Percentiles rank a stretch among this genome's conserved stretches.
Conservation (phyloP, 1,140 invertebrate genomes). For the Sipha flava region DNA sequence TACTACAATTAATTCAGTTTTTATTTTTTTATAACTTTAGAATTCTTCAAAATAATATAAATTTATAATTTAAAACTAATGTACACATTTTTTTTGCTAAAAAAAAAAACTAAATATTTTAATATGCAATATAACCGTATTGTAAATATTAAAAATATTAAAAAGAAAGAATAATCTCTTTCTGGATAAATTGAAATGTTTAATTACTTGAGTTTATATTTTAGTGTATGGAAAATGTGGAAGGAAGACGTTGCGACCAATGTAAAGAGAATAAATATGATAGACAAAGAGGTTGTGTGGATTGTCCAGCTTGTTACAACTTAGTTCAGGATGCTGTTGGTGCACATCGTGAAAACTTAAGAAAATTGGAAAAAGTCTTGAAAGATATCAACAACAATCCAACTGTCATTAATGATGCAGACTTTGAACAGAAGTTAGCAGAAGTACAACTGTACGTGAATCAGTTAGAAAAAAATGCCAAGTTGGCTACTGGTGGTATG, state of each 20-base stretch:
- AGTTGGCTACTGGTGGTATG: background rate
- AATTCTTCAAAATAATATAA: no score
- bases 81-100: no score
- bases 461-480: background rate
- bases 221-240: constrained; percentile 78
- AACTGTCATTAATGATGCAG: constrained; percentile 70
- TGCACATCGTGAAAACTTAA: constrained; percentile 65
- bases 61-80: no score
- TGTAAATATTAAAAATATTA: no score
- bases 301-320: constrained; percentile 89
- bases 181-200: background rate
- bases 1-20: no score
- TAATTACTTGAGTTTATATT: constrained; percentile 31
- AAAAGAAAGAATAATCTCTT: no score
- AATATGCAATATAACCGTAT: no score
- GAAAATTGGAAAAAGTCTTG: constrained; percentile 60
- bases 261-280: constrained; percentile 90
- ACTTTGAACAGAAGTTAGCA: constrained; percentile 68
- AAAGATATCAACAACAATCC: constrained; percentile 63
- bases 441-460: constrained; percentile 64
- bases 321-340: constrained; percentile 81
- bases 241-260: constrained; percentile 79
- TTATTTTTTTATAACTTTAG: no score
- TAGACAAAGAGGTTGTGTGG: constrained; percentile 71
- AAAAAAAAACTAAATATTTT: no score